These are phyloP conservation scores for Arvicanthis niloticus DNA, from an alignment of 2,113 vertebrate species.

Conservation along the genomic window DNA sequence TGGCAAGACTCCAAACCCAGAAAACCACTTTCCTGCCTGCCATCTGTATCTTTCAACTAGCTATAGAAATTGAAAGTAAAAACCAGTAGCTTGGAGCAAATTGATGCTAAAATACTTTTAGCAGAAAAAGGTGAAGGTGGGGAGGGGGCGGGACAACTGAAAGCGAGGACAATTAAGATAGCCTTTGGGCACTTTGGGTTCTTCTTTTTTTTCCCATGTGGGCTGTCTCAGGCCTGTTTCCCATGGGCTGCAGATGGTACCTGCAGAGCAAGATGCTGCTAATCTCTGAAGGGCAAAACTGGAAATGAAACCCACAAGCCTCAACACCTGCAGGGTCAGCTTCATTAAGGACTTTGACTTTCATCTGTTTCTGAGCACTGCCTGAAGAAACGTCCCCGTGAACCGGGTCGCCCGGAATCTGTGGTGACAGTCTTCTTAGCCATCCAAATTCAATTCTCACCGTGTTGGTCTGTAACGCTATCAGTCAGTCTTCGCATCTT, in stretches of 20 bases:
- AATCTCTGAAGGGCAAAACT: slow-evolving; percentile 52
- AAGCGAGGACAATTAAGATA: neutral
- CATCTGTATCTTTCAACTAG: slow-evolving; percentile 31
- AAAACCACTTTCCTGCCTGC: slow-evolving; percentile 1
- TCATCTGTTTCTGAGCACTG: neutral
- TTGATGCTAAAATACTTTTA: slow-evolving; percentile 28
- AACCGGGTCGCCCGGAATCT: neutral
- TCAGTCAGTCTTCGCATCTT: neutral
- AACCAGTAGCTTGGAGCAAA: slow-evolving; percentile 16
- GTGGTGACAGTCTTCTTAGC: neutral
- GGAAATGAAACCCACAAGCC: slow-evolving; percentile 75
- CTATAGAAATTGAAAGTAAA: slow-evolving; percentile 68
- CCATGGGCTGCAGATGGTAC: slow-evolving; percentile 67
- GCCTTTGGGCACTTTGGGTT: neutral
- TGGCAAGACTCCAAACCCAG: neutral
- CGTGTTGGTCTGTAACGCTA: neutral
- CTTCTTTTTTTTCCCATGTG: slow-evolving; percentile 71
- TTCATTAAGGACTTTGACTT: neutral
- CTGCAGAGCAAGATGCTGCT: neutral
- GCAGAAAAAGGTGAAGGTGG: neutral
- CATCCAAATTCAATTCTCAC: neutral
- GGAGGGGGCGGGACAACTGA: neutral
- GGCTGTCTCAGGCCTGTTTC: neutral
- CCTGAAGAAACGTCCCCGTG: neutral
- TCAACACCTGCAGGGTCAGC: slow-evolving; percentile 62